Base-by-base conservation (phyloP, 2,797 vertebrate species). In the Anguilla obscura region DNA sequence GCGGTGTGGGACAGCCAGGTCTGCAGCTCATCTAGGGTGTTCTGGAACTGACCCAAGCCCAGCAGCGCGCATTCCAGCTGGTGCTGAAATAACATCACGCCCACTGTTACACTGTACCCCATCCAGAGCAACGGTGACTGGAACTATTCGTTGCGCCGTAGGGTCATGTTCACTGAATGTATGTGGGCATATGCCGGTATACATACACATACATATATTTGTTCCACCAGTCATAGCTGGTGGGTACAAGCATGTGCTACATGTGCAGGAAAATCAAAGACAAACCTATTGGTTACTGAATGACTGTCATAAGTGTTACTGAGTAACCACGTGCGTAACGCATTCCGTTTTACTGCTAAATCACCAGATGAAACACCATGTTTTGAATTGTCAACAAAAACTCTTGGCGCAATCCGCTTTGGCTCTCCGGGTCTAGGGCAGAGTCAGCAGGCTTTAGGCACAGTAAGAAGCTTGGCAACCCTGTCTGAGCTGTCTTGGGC, bases 31-130 rank as follows among this genome's bases (percentile, higher is more conserved):
- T 97, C 96, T 90, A 98, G 91, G n/a, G 97, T 97, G 92, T 96
- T 97, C 93, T 97, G 97, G 92, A 98, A 97, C 95, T 98, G 97
- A 50, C 98, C 97, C 92, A 98, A 93, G 12, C 96, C 97, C 91
- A 98, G 94, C 86, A 98, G 92, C 0, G 97, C 96, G 1, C 95
- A 96, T 93, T 98, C 97, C 94, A 98, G 90, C 91, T 96, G 95
- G 92, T 98, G 97, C 98, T 98, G 94, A 21, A 76, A 60, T 5
- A 40, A 89, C 90, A 90, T 24, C 60, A 33, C 45, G 1, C 84
- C 16, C 84, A 33, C 54, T 85, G 84, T 85, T 58, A 85, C 56
- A 84, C 36, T 24, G 82, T 84, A n/a, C 4, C 50, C 50, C 50
- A 5, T 8, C 21, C 18, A 48, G 40, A 3, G 8, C 45, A 82